Conservation (phyloP, 2,113 vertebrate species). For the Planiliza haematocheilus region DNA sequence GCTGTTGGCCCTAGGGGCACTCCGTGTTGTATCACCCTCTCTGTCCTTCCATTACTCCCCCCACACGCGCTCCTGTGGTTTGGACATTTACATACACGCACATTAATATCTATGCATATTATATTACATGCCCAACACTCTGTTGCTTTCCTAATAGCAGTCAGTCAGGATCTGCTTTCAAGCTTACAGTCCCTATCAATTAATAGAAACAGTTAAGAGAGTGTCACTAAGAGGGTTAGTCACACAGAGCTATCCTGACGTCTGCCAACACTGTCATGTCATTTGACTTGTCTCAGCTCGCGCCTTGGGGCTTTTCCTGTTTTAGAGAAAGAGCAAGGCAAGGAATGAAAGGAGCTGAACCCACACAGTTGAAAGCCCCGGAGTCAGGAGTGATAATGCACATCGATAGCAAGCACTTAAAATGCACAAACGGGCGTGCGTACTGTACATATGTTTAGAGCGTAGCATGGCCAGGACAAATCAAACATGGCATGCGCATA, state of each 20-base stretch:
- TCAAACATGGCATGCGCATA: slow-evolving; percentile 9
- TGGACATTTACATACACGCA: neutral
- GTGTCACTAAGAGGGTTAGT: slow-evolving; percentile 61
- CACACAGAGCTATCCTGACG: slow-evolving; percentile 42
- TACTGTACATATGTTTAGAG: slow-evolving; percentile 16
- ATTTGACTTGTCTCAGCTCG: slow-evolving; percentile 55
- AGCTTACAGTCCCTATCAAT: slow-evolving; percentile 57
- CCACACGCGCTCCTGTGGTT: neutral
- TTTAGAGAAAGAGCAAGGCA: slow-evolving; percentile 45
- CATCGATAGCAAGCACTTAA: slow-evolving; percentile 12
- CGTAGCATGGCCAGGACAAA: slow-evolving; percentile 16
- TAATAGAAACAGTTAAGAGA: slow-evolving; percentile 59
- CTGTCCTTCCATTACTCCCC: slow-evolving; percentile 32
- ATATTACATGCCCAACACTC: slow-evolving; percentile 2
- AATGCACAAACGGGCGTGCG: slow-evolving; percentile 23
- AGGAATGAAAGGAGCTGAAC: slow-evolving; percentile 39
- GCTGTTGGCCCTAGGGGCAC: slow-evolving; percentile 5
- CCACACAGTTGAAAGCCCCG: slow-evolving; percentile 35
- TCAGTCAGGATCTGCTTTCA: slow-evolving; percentile 39
- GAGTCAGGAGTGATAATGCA: slow-evolving; percentile 19
- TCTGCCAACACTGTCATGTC: slow-evolving; percentile 56
- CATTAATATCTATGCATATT: neutral
- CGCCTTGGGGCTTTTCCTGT: slow-evolving; percentile 50
- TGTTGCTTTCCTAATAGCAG: slow-evolving; percentile 2
- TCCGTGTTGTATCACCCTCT: slow-evolving; percentile 26